Evolutionary conservation across 2,888 invertebrate species (phyloP), one percentile per base, ranked within the genome.

Genomic region (Nymphalis urticae): DNA sequence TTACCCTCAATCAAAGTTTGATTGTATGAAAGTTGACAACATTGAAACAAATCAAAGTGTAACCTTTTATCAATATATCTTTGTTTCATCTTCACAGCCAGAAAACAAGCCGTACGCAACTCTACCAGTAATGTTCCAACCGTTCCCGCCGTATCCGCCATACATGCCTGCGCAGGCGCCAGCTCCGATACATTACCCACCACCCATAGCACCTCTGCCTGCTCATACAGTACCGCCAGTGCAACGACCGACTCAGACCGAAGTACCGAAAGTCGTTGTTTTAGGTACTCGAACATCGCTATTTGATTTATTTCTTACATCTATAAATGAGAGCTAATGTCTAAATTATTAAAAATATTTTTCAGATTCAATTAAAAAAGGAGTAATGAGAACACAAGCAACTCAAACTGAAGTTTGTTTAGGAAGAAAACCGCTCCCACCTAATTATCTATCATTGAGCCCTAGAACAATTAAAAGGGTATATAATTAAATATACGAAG

Each of bases 341-440:
- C 48, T 48, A 48, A 6, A 17, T 48, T 27, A 50, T 32, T 32
- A 8, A 27, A 16, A 48, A 42, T 16, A 5, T 17, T 24, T 94
- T 88, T 73, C 93, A 94, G 97, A 97, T 88, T 96, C 96, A 85
- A 92, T 96, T 72, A 97, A 97, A 83, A 94, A 97, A 80, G 95
- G 96, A 50, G 95, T 96, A 0, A 97, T 97, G 97, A 96, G 97
- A 86, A 97, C 97, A 0, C 98, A 98, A 89, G 97, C 98, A 19
- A 98, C 98, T 6, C 98, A 98, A 89, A 97, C 96, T 7, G 98
- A 98, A 92, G 94, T 95, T 42, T 95, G 95, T 81, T 89, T 95
- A 80, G 95, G 95, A 77, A 94, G 95, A 78, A 95, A 95, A 87
- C 95, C 94, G n/a, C 84, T 94, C 62, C 94, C 96, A n/a, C 95